phyloP scores from a whole-genome alignment of 1,140 invertebrate species.

The Alviniconcha marisindica region DNA sequence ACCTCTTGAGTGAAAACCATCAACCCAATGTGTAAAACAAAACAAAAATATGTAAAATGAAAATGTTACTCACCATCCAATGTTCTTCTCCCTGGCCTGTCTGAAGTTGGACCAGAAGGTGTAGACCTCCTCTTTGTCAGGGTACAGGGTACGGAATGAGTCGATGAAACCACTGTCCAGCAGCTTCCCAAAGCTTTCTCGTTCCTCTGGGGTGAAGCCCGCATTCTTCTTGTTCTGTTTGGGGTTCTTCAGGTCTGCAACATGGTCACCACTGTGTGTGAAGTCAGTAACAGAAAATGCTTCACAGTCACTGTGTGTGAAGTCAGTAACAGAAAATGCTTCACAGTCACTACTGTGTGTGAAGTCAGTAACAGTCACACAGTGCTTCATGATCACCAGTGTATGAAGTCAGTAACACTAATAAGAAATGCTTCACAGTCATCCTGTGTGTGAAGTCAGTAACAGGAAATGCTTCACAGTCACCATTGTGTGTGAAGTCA shows the following conservation, averaged over 20 bases:
- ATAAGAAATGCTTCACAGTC: too few relatives aligned
- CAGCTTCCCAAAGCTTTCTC: slow-evolving; percentile 91
- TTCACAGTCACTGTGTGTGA: too few relatives aligned
- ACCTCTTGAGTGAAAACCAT: too few relatives aligned
- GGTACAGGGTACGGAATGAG: slow-evolving; percentile 92
- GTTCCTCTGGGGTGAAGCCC: slow-evolving; percentile 96
- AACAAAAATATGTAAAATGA: not conserved
- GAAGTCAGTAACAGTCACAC: too few relatives aligned
- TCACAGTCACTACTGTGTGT: too few relatives aligned
- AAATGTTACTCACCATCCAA: slow-evolving; percentile 88
- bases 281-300: not conserved
- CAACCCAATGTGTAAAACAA: too few relatives aligned
- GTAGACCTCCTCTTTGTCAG: slow-evolving; percentile 88
- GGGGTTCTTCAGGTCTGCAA: slow-evolving; percentile 93
- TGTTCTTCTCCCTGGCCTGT: slow-evolving; percentile 90
- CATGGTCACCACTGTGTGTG: not conserved
- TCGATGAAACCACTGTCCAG: slow-evolving; percentile 87
- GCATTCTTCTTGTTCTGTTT: slow-evolving; percentile 93
- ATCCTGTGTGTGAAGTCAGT: not conserved
- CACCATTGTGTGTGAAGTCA: not conserved
- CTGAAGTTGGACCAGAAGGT: slow-evolving; percentile 96
- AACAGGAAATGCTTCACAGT: too few relatives aligned
- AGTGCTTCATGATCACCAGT: too few relatives aligned
- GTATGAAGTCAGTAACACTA: too few relatives aligned
- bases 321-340: not conserved